Conservation (phyloP, 2,113 vertebrate species). For the Todiramphus chloris region DNA sequence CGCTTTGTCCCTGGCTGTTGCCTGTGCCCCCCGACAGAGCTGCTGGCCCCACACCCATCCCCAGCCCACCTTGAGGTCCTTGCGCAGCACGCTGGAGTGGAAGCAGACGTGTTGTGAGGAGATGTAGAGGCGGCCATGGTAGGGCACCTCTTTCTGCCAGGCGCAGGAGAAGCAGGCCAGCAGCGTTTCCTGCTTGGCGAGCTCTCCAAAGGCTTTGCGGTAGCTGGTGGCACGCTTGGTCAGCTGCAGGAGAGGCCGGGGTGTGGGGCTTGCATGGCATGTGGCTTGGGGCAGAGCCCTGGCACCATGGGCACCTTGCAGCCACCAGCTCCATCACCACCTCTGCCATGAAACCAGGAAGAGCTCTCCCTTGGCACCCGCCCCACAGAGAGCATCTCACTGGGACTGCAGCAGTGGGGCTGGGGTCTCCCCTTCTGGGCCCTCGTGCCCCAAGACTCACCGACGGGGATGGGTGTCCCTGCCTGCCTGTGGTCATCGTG, state of each 20-base stretch:
- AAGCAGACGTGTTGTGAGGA: slow-evolving; percentile 81
- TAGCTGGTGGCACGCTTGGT: slow-evolving; percentile 79
- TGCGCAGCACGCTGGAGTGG: slow-evolving; percentile 82
- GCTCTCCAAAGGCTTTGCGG: slow-evolving; percentile 81
- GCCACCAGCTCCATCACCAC: not conserved
- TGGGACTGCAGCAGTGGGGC: rapidly evolving
- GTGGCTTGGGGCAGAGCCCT: not conserved
- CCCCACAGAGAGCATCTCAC: rapidly evolving
- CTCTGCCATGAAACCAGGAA: not conserved
- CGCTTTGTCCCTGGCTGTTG: not conserved
- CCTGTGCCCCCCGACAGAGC: not conserved
- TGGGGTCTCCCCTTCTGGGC: slow-evolving; percentile 7
- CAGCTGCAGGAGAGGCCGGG: not conserved
- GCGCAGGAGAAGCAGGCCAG: slow-evolving; percentile 85
- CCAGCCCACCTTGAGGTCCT: slow-evolving; percentile 82
- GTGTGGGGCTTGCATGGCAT: rapidly evolving
- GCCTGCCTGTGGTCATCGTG: rapidly evolving
- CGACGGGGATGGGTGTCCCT: not conserved
- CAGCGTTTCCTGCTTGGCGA: slow-evolving; percentile 75
- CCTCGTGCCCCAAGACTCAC: slow-evolving; percentile 4
- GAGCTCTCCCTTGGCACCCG: rapidly evolving
- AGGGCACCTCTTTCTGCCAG: slow-evolving; percentile 85
- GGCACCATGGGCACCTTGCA: not conserved
- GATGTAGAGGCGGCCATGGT: slow-evolving; percentile 84
- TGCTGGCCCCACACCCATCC: rapidly evolving